Evolutionary conservation across 2,888 invertebrate genomes (phyloP).

Genomic region (Scaptomyza caliginosa): DNA sequence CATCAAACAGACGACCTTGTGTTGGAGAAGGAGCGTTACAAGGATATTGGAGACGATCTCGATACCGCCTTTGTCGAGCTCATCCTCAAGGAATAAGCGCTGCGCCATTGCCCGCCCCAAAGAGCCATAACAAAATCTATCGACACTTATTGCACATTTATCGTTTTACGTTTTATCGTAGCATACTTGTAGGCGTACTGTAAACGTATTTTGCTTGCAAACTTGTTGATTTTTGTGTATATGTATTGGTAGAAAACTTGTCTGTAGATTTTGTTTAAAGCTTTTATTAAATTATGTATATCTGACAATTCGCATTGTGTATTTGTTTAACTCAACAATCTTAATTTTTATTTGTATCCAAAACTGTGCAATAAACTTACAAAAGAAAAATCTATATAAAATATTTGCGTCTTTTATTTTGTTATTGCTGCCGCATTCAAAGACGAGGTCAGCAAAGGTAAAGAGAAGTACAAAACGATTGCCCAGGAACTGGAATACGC

Average conservation of each 20-base stretch:
- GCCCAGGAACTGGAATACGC: constrained; percentile 99
- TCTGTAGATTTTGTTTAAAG: constrained; percentile 48
- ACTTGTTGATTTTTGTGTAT: constrained; percentile 46
- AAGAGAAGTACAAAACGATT: constrained; percentile 98
- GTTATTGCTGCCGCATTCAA: constrained; percentile 77
- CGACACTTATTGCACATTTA: constrained; percentile 48
- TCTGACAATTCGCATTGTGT: constrained; percentile 71
- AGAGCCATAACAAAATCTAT: constrained; percentile 48
- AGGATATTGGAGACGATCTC: constrained; percentile 99
- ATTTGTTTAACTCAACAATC: constrained; percentile 79
- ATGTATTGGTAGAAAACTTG: constrained; percentile 37
- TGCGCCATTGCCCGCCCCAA: constrained; percentile 47
- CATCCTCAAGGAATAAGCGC: constrained; percentile 88
- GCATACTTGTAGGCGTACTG: constrained; percentile 60
- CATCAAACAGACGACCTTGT: constrained; percentile 92
- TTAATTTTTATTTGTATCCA: constrained; percentile 63
- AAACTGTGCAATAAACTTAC: constrained; percentile 71
- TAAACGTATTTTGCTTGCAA: constrained; percentile 46
- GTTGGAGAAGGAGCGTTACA: constrained; percentile 99
- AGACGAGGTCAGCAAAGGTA: constrained; percentile 95
- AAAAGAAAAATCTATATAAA: constrained; percentile 44
- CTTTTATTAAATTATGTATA: constrained; percentile 36
- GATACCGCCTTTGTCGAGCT: constrained; percentile 99
- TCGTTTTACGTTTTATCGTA: constrained; percentile 54
- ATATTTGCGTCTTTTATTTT: constrained; percentile 66